Evolutionary conservation across 2,113 vertebrate species (phyloP), one percentile per base, ranked within the genome.

Genomic region (Struthio camelus): DNA sequence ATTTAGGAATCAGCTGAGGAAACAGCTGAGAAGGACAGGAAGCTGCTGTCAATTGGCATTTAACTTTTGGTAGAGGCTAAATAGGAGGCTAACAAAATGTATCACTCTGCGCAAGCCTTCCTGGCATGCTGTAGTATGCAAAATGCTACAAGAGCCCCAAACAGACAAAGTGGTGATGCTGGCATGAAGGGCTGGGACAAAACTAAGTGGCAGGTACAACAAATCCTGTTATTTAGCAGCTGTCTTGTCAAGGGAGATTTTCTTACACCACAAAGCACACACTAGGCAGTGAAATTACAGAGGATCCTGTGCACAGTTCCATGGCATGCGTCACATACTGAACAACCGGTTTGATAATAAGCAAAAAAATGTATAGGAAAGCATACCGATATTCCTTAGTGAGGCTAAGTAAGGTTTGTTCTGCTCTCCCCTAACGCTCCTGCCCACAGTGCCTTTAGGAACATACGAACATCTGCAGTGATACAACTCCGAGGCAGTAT

Each of bases 241-340:
- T 38, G 6, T 11, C 25, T 22, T 32, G 86, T 22, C 48, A 73
- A 59, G 76, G 32, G 10, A 53, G 24, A 59, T 87, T 25, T 85
- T 56, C n/a, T 81, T 44, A 46, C 42, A 62, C 24, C 48, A 50
- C 20, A 56, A 72, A 85, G n/a, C 34, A 73, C 0, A 0, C 8
- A 46, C 17, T 1, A 56, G 75, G 62, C 24, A 93, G 27, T 13
- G 34, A 80, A 82, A 87, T 11, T 50, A 66, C 18, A 0, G 0
- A 50, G 34, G 53, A 76, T 38, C 50, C 28, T n/a, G 25, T 4
- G 7, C 23, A 20, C 69, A 76, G 40, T 77, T 85, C 53, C 87
- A 58, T n/a, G 51, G 28, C 8, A 42, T 0, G 0, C 9, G 42
- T 40, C 10, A 40, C 56, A 1, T 7, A 65, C 20, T 22, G 30